Conservation (phyloP, 2,888 invertebrate species). For the Euzophera pinguis region DNA sequence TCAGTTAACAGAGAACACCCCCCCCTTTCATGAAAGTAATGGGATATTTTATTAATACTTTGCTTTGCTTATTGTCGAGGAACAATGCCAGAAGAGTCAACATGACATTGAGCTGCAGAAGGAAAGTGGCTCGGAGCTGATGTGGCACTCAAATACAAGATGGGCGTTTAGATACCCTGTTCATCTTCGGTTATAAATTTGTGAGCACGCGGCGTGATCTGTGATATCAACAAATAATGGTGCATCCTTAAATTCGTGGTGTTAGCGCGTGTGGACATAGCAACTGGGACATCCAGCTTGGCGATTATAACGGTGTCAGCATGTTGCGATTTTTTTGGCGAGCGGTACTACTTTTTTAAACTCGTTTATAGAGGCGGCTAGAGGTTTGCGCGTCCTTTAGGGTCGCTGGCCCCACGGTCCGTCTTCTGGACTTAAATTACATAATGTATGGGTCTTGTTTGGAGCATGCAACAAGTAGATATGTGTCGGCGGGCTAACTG, state of each 20-base stretch:
- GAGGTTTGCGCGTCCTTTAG: slow-evolving; percentile 79
- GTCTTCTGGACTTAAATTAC: slow-evolving; percentile 78
- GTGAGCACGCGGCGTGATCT: slow-evolving; percentile 64
- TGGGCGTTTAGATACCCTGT: slow-evolving; percentile 75
- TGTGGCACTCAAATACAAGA: too few species aligned
- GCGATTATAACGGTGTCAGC: slow-evolving; percentile 81
- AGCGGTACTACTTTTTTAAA: slow-evolving; percentile 81
- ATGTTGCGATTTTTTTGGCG: slow-evolving; percentile 81
- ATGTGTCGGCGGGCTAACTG: slow-evolving; percentile 79
- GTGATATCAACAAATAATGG: slow-evolving; percentile 68
- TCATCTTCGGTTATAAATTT: slow-evolving; percentile 61
- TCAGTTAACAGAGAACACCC: too few species aligned
- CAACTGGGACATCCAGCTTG: slow-evolving; percentile 79
- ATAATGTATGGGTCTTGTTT: slow-evolving; percentile 77
- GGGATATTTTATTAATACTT: too few species aligned
- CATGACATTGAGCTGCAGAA: too few species aligned
- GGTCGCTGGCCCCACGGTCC: slow-evolving; percentile 75
- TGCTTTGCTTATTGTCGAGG: too few species aligned
- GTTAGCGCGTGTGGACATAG: slow-evolving; percentile 66
- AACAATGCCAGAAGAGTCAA: too few species aligned
- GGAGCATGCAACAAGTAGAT: slow-evolving; percentile 79
- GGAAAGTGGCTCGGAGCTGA: too few species aligned
- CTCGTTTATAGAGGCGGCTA: slow-evolving; percentile 79
- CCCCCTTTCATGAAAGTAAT: too few species aligned
- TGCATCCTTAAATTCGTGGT: slow-evolving; percentile 67